Conservation (phyloP, 1,140 invertebrate genomes). For the silkworm (Bombyx mori) region DNA sequence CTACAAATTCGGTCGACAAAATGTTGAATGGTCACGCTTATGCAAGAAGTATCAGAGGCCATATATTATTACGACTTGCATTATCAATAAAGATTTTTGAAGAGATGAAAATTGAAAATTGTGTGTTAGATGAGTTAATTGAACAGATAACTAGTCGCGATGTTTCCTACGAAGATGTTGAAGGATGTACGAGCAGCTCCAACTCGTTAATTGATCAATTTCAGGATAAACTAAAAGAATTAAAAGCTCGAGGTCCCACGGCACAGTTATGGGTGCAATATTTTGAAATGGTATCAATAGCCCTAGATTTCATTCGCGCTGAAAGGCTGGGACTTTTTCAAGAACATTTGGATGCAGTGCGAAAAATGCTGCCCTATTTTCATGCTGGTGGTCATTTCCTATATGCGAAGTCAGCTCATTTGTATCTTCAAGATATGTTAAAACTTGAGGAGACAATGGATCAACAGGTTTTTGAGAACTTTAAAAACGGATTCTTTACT, state of each 20-base stretch:
- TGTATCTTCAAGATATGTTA: conserved; percentile 55
- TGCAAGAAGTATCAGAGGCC: conserved; percentile 43
- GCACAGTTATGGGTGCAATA: conserved; percentile 60
- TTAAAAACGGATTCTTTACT: conserved; percentile 39
- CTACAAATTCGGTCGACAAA: conserved; percentile 43
- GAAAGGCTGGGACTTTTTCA: conserved; percentile 39
- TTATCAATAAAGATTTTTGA: conserved; percentile 28
- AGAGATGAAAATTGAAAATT: conserved; percentile 25
- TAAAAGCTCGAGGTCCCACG: conserved; percentile 40
- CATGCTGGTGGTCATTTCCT: conserved; percentile 36
- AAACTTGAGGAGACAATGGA: conserved; percentile 30
- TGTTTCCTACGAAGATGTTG: conserved; percentile 34
- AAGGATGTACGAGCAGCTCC: conserved; percentile 20
- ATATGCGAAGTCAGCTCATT: conserved; percentile 42
- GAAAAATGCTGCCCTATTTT: conserved; percentile 57
- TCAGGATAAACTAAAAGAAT: conserved; percentile 10
- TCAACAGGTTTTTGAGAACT: conserved; percentile 33
- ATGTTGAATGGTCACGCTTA: conserved; percentile 41
- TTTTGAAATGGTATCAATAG: conserved; percentile 41
- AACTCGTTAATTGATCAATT: not conserved
- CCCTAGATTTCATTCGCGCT: conserved; percentile 47
- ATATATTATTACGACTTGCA: conserved; percentile 32
- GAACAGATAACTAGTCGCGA: conserved; percentile 28
- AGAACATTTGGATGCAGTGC: conserved; percentile 25
- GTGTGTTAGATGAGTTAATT: conserved; percentile 30